Percentiles rank a stretch among this genome's conserved stretches.
Evolutionary conservation across 2,113 vertebrate species (phyloP).

Genomic region (Leucopsar rothschildi): DNA sequence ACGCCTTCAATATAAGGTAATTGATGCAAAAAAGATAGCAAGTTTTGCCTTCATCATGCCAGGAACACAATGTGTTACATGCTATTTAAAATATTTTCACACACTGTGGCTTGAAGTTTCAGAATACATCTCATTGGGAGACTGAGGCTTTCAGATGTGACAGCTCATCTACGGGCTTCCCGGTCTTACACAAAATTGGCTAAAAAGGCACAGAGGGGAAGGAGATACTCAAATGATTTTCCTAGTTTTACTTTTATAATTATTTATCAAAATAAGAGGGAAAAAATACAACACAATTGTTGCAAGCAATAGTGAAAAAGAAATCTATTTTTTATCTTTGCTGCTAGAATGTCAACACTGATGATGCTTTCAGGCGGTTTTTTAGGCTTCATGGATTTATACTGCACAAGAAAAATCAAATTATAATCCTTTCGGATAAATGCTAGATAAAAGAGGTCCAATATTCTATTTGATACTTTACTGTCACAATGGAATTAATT

Average conservation of each 20-base stretch:
- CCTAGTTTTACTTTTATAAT: not conserved
- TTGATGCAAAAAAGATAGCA: not conserved
- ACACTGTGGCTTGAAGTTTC: not conserved
- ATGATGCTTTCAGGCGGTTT: not conserved
- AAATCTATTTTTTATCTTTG: not conserved
- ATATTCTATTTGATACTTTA: slow-evolving; percentile 24
- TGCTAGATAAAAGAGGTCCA: slow-evolving; percentile 1
- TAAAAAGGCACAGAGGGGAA: not conserved
- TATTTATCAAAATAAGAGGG: not conserved
- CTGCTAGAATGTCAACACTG: not conserved
- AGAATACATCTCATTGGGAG: not conserved
- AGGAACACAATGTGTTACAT: not conserved
- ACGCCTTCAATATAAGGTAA: not conserved
- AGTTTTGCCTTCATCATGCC: not conserved
- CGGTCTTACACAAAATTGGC: not conserved
- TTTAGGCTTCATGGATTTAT: not conserved
- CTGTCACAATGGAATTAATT: not conserved
- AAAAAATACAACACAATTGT: not conserved
- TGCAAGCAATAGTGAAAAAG: not conserved
- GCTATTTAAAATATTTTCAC: not conserved
- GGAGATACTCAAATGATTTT: not conserved
- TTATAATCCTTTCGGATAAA: slow-evolving; percentile 21
- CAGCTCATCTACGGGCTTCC: not conserved
- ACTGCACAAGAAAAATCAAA: not conserved
- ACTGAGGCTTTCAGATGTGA: not conserved